A percentile compares a stretch with the other conserved stretches of the same genome.
Conservation (phyloP, 2,113 vertebrate species). For the Istiophorus platypterus region DNA sequence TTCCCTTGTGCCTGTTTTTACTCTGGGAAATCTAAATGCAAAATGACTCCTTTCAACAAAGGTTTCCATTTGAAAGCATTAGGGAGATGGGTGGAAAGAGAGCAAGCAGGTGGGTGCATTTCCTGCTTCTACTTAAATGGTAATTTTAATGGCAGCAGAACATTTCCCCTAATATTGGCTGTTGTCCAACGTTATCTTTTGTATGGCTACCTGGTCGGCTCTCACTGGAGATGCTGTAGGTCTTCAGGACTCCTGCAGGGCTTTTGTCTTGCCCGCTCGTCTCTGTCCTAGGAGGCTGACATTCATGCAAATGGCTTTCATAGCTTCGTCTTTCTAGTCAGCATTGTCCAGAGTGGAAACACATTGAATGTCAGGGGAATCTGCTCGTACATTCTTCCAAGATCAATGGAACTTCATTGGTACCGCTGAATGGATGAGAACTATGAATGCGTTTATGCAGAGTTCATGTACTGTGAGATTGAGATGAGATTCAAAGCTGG, state of each 20-base stretch:
- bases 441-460: conserved; percentile 36
- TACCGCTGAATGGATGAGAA: conserved; percentile 42
- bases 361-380: conserved; percentile 60
- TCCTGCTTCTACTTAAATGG: conserved; percentile 52
- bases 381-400: conserved; percentile 45
- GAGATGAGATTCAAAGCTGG: conserved; percentile 51
- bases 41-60: conserved; percentile 70
- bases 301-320: conserved; percentile 63
- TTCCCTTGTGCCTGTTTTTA: conserved; percentile 40
- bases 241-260: conserved; percentile 22
- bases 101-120: conserved; percentile 52
- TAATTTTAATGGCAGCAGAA: conserved; percentile 54
- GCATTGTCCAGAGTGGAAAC: conserved; percentile 56
- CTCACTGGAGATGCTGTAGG: conserved; percentile 34
- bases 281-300: conserved; percentile 39
- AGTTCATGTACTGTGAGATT: conserved; percentile 49
- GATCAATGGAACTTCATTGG: conserved; percentile 46
- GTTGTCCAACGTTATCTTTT: conserved; percentile 59
- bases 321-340: conserved; percentile 34
- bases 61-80: conserved; percentile 55
- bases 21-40: conserved; percentile 73
- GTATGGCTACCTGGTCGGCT: conserved; percentile 15
- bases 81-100: conserved; percentile 38
- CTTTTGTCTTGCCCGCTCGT: conserved; percentile 45
- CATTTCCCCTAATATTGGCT: conserved; percentile 50